Evolutionary conservation across 1,140 invertebrate genomes (phyloP).

Genomic region (Zaprionus gabonicus): DNA sequence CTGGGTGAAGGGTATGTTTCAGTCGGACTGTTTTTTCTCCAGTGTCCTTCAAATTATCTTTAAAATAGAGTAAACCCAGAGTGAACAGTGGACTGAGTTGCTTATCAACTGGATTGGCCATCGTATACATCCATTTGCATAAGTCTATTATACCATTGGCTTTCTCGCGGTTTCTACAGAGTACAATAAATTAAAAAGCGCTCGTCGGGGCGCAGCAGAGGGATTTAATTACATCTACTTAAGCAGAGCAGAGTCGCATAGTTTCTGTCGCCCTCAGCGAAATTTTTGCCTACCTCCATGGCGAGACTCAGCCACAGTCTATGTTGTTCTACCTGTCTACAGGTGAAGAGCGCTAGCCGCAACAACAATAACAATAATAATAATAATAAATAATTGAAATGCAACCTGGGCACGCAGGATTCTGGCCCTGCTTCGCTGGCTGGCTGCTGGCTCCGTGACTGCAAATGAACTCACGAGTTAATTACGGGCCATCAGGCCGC

Average conservation of each 20-base stretch:
- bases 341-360: conserved; percentile 12
- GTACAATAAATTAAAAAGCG: conserved; percentile 32
- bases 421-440: neutral
- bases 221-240: conserved; percentile 31
- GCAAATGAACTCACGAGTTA: conserved; percentile 66
- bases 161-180: neutral
- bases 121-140: conserved; percentile 10
- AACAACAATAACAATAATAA: conserved; percentile 32
- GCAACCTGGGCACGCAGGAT: conserved; percentile 21
- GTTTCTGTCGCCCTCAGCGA: neutral
- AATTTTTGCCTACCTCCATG: neutral
- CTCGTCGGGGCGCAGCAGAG: neutral
- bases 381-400: conserved; percentile 54
- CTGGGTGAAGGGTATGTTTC: too few relatives aligned
- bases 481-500: conserved; percentile 59
- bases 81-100: neutral
- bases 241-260: conserved; percentile 18
- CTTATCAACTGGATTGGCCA: neutral
- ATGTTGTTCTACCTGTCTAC: neutral
- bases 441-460: conserved; percentile 16
- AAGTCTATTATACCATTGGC: neutral
- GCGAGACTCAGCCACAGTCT: neutral
- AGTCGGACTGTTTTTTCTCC: neutral
- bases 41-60: neutral
- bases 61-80: neutral